phyloP scores from a whole-genome alignment of 1,140 invertebrate species.

The Apis dorsata region DNA sequence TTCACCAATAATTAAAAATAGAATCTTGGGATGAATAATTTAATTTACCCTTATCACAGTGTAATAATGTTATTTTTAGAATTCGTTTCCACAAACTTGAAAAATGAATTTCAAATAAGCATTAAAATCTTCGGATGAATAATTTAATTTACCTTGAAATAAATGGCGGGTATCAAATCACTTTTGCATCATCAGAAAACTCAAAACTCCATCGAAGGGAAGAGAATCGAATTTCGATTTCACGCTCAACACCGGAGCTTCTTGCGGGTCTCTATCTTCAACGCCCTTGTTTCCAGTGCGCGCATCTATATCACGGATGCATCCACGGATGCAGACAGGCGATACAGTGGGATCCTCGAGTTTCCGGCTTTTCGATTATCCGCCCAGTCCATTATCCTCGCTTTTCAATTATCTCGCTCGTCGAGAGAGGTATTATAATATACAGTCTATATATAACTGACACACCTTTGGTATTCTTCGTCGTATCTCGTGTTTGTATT shows the following conservation, averaged over 20 bases:
- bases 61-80: too few species aligned
- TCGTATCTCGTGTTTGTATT: background rate
- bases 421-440: background rate
- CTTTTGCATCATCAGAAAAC: background rate
- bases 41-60: too few species aligned
- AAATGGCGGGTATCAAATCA: too few species aligned
- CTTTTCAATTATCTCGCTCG: conserved; percentile 18
- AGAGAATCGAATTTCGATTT: conserved; percentile 34
- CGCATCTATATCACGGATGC: background rate
- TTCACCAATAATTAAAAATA: too few species aligned
- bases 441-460: too few species aligned
- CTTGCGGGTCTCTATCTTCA: background rate
- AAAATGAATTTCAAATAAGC: too few species aligned
- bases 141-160: too few species aligned
- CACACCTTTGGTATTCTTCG: background rate
- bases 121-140: too few species aligned
- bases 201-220: background rate
- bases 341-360: background rate
- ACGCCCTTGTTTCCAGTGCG: background rate
- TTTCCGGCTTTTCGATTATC: conserved; percentile 24
- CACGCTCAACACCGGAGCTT: background rate
- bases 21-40: too few species aligned
- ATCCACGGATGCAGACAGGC: conserved; percentile 1
- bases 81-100: too few species aligned
- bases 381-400: conserved; percentile 15